phyloP scores from a whole-genome alignment of 2,888 invertebrate species.

The Silvanus unidentatus region DNA sequence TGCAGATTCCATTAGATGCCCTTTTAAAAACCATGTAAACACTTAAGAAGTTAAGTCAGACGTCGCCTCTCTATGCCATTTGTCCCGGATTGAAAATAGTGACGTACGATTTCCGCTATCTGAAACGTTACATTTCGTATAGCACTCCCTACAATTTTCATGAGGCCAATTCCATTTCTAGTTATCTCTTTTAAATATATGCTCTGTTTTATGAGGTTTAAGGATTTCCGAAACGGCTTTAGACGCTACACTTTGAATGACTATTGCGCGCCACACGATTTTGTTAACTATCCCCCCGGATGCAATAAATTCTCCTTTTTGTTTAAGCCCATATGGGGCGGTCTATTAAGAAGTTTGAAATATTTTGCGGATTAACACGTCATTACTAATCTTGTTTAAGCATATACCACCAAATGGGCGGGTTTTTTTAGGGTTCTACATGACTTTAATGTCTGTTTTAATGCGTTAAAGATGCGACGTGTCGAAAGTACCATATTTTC shows the following conservation, averaged over 20 bases:
- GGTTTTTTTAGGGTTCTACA: too few relatives aligned
- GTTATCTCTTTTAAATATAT: slow-evolving; percentile 28
- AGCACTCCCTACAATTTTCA: not conserved
- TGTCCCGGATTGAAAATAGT: slow-evolving; percentile 19
- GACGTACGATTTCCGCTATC: slow-evolving; percentile 25
- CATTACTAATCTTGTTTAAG: slow-evolving; percentile 14
- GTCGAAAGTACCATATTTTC: too few relatives aligned
- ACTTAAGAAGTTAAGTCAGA: slow-evolving; percentile 13
- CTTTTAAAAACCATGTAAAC: slow-evolving; percentile 24
- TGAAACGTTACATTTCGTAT: slow-evolving; percentile 13
- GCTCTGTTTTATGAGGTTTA: slow-evolving; percentile 29
- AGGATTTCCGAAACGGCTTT: slow-evolving; percentile 35
- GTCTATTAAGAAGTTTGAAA: slow-evolving; percentile 10
- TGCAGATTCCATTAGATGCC: slow-evolving; percentile 23
- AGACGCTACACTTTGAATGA: slow-evolving; percentile 24
- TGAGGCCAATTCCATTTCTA: slow-evolving; percentile 26
- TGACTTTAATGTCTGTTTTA: too few relatives aligned
- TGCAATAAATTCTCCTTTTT: slow-evolving; percentile 13
- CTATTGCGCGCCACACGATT: slow-evolving; percentile 7
- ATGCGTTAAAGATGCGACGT: too few relatives aligned
- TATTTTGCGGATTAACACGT: slow-evolving; percentile 21
- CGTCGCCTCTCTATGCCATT: slow-evolving; percentile 19
- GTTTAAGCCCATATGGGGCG: slow-evolving; percentile 12
- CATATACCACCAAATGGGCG: too few relatives aligned
- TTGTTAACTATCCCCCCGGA: slow-evolving; percentile 13